Conservation (phyloP, 2,113 vertebrate species). For the Centropus unirufus region DNA sequence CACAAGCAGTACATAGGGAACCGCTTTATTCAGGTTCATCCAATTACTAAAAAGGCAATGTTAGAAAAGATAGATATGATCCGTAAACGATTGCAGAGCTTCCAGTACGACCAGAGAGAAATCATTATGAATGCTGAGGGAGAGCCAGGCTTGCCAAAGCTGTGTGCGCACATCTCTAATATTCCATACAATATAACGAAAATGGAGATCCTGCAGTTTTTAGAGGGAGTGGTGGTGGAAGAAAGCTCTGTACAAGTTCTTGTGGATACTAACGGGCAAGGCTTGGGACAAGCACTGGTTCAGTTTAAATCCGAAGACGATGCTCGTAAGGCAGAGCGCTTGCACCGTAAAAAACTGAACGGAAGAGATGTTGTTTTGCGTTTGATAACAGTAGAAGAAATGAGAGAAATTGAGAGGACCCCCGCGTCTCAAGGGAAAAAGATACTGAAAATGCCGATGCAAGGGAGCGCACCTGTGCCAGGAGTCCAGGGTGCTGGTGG, state of each 20-base stretch:
- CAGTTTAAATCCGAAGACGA: constrained; percentile 95
- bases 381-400: constrained; percentile 90
- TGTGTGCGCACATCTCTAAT: constrained; percentile 95
- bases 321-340: constrained; percentile 91
- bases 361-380: constrained; percentile 96
- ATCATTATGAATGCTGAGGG: constrained; percentile 82
- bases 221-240: constrained; percentile 91
- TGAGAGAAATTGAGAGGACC: constrained; percentile 95
- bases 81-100: constrained; percentile 89
- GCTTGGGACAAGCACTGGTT: constrained; percentile 94
- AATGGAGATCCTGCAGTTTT: constrained; percentile 92
- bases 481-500: constrained; percentile 67
- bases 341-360: constrained; percentile 96
- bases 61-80: constrained; percentile 95
- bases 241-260: constrained; percentile 93
- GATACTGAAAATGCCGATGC: constrained; percentile 83
- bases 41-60: constrained; percentile 95
- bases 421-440: constrained; percentile 92
- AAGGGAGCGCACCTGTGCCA: constrained; percentile 75
- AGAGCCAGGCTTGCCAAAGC: constrained; percentile 76
- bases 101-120: constrained; percentile 88
- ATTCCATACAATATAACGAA: constrained; percentile 96
- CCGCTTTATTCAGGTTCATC: constrained; percentile 97
- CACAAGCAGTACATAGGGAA: constrained; percentile 99
- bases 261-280: constrained; percentile 90